Evolutionary conservation across 2,888 invertebrate species (phyloP), one percentile per base, ranked within the genome.

Genomic region (Nesidiocoris tenuis): DNA sequence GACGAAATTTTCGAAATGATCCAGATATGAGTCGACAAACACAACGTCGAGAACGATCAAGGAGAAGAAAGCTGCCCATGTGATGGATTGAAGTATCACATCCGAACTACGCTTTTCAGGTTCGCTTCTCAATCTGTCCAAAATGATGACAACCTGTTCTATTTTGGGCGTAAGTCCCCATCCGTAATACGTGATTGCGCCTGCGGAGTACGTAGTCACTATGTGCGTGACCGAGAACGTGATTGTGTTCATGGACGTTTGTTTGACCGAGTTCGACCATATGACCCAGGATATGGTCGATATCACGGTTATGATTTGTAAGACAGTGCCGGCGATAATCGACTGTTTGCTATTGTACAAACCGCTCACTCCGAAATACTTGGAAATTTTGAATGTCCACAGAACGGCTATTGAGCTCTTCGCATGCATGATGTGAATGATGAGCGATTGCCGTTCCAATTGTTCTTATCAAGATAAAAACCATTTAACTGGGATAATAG

Each of bases 151-250:
- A 16, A n/a, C 59, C 59, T n/a, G 3, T n/a, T 59, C 7, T 5
- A 59, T 19, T 2, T 59, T 3, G 3, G 3, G 7, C 5, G n/a
- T n/a, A n/a, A 9, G n/a, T 2, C 17, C 19, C 59, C 59, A 59
- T 9, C 39, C 39, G 39, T 39, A 12, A 16, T 9, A 5, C 2
- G 17, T 18, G n/a, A 59, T 3, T n/a, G 5, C 59, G 59, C n/a
- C 3, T 5, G 59, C 17, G 5, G 54, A 55, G 56, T 21, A 56
- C 0, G 67, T 56, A 1, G 67, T 67, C n/a, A 67, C n/a, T 19
- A 67, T 22, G 67, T 67, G 67, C 56, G 55, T 5, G n/a, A 67
- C 56, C 9, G 55, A 54, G 18, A 22, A 19, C 16, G 67, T 56
- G n/a, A 67, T 22, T 0, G 55, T 22, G 22, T 67, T 56, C 12